These are phyloP conservation scores for Delphinapterus leucas DNA, from an alignment of 2,113 vertebrate species.

Conservation along the genomic window DNA sequence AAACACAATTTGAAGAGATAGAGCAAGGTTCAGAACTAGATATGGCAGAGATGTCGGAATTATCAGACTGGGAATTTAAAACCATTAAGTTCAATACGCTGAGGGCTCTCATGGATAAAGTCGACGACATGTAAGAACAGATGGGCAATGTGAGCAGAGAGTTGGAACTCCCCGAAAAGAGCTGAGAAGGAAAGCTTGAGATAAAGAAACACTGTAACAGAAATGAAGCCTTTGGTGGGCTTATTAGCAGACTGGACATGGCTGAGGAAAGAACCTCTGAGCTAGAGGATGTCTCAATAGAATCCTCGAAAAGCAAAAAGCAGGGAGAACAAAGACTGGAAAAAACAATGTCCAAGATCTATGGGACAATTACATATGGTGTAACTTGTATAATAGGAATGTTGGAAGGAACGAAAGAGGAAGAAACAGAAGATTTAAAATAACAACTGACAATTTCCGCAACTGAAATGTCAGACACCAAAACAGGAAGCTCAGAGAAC, in stretches of 20 bases:
- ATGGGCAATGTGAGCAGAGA: too few relatives aligned
- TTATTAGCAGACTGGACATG: not conserved
- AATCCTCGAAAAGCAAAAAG: too few relatives aligned
- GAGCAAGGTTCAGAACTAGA: too few relatives aligned
- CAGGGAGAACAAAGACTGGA: too few relatives aligned
- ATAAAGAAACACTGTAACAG: not conserved
- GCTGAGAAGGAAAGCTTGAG: not conserved
- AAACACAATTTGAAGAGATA: not conserved
- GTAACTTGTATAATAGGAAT: accelerated
- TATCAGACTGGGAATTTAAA: too few relatives aligned
- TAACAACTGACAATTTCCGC: not conserved
- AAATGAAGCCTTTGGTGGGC: too few relatives aligned
- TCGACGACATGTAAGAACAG: accelerated
- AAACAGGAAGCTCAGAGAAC: not conserved
- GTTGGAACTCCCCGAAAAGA: not conserved
- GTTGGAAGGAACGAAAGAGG: too few relatives aligned
- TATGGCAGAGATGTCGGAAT: not conserved
- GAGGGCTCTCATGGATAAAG: too few relatives aligned
- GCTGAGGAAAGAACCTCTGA: not conserved
- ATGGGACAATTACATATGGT: not conserved
- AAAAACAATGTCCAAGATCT: not conserved
- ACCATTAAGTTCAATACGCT: too few relatives aligned
- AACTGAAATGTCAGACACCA: too few relatives aligned
- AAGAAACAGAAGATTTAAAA: too few relatives aligned
- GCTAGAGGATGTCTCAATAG: too few relatives aligned